Evolutionary conservation across 2,113 vertebrate genomes (phyloP).

Genomic region (Aphyosemion australe): DNA sequence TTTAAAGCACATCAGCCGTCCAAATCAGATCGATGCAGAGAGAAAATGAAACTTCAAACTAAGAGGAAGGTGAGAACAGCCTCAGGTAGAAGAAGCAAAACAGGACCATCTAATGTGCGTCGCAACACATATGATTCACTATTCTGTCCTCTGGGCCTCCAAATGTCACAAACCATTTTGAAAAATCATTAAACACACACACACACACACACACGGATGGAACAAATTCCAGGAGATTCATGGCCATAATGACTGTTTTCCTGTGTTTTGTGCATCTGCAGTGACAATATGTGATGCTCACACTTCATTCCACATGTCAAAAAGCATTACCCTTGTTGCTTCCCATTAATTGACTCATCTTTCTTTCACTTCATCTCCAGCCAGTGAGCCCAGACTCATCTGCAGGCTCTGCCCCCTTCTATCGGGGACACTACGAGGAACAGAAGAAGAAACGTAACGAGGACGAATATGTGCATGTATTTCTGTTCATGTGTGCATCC

Average conservation of each 20-base stretch:
- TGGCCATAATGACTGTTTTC: no score
- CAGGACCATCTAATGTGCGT: constrained; percentile 59
- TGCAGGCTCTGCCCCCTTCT: constrained; percentile 28
- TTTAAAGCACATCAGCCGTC: constrained; percentile 9
- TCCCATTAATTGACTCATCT: constrained; percentile 60
- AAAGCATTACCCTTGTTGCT: constrained; percentile 50
- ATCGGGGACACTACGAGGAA: constrained; percentile 9
- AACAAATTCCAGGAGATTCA: no score
- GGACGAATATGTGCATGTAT: constrained; percentile 31
- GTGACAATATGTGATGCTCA: constrained; percentile 50
- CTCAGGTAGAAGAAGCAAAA: constrained; percentile 48
- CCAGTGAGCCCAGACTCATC: constrained; percentile 25
- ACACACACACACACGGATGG: not conserved
- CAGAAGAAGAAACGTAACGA: constrained; percentile 13
- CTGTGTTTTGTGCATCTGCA: no score
- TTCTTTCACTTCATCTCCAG: constrained; percentile 47
- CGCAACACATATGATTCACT: constrained; percentile 54
- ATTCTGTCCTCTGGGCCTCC: constrained; percentile 53
- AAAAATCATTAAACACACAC: constrained; percentile 37
- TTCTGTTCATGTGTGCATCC: not conserved
- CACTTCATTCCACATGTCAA: constrained; percentile 61
- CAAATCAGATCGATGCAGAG: constrained; percentile 55
- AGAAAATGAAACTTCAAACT: constrained; percentile 60
- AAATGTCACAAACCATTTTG: constrained; percentile 58
- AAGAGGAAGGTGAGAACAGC: constrained; percentile 46